Base-by-base conservation (phyloP, 2,888 invertebrate genomes). In the Euplagia quadripunctaria region DNA sequence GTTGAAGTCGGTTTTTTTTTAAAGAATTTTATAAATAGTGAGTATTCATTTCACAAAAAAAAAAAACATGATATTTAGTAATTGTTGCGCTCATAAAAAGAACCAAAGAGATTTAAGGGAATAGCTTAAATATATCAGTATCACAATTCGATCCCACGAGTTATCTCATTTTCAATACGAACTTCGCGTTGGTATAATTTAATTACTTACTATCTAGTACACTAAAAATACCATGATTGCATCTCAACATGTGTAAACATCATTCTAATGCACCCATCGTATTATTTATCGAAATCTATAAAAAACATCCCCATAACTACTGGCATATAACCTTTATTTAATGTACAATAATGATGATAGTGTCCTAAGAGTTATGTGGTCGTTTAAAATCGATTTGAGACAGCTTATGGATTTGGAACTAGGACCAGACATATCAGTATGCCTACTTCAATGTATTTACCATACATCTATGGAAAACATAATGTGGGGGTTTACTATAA, bases 231-330 rank as follows among this genome's bases (percentile, higher is more conserved):
- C 67, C 70, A 82, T 72, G 69, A 81, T 78, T 76, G 75, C 77
- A 70, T 75, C 74, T 79, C 82, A 79, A 82, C 82, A 84, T 68
- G 74, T 82, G 84, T 81, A 75, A 79, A 79, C 72, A 72, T 78
- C 72, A 79, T 79, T 71, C 73, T 76, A 79, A 84, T 83, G 78
- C 78, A 82, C 65, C 76, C 78, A 77, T 72, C 71, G 79, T 31
- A 41, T 4, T 76, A 82, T 77, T 74, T 55, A 68, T 76, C 69
- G 72, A 70, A 20, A 73, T 74, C 72, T 75, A 31, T 73, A 69
- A 69, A 71, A n/a, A 6, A 16, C n/a, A 42, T 52, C 51, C 1
- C 7, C 11, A 11, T n/a, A 41, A 20, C 41, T 41, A 71, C 73
- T 73, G 43, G 41, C 83, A 67, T 82, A 17, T 78, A 55, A 31